These are phyloP conservation scores for Mamestra configurata DNA, from an alignment of 1,140 invertebrate genomes.

Conservation along the genomic window DNA sequence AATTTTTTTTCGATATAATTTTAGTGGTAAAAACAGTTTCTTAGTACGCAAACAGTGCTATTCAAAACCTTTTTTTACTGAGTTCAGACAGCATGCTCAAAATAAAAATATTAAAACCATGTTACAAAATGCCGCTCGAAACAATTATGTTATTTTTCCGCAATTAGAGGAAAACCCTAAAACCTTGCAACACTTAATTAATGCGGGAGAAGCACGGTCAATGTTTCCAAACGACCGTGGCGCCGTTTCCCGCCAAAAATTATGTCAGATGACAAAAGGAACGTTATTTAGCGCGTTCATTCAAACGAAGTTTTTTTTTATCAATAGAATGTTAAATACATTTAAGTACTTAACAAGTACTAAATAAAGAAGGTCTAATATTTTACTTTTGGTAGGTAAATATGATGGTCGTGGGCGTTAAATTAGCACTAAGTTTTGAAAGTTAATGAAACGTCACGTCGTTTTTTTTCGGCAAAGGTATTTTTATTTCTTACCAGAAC, in stretches of 20 bases:
- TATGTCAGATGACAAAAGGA: constrained; percentile 48
- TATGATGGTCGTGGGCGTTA: not conserved
- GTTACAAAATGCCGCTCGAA: no score
- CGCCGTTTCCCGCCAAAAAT: constrained; percentile 53
- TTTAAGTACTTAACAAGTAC: no score
- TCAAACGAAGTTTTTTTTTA: not conserved
- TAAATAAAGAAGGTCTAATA: not conserved
- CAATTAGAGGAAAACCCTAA: not conserved
- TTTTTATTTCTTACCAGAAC: not conserved
- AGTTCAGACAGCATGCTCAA: no score
- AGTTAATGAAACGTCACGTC: not conserved
- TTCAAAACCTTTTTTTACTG: no score
- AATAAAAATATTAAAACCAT: no score
- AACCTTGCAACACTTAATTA: not conserved
- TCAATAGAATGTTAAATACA: not conserved
- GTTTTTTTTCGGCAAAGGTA: not conserved
- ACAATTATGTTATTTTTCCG: not conserved
- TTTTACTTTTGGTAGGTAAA: not conserved
- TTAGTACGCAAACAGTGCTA: no score
- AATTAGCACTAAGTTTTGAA: not conserved
- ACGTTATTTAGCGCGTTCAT: not conserved
- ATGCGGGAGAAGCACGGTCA: constrained; percentile 27
- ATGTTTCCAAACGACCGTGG: not conserved
- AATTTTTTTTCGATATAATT: no score
- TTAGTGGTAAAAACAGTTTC: no score